Evolutionary conservation across 2,888 invertebrate genomes (phyloP), one percentile per base, ranked within the genome.

Genomic region (Blera fallax): DNA sequence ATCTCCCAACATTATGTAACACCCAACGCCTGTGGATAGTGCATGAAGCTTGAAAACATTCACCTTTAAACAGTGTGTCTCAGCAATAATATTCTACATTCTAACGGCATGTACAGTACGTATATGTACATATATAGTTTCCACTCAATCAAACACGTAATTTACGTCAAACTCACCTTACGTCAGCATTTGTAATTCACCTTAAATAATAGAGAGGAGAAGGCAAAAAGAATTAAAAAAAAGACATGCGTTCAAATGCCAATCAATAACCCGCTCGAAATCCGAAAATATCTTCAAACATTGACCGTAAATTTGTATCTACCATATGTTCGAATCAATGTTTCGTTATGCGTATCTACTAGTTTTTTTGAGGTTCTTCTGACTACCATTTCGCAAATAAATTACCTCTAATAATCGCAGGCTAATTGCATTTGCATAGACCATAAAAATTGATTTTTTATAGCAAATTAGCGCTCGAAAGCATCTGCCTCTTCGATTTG

Each of bases 401-500:
- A 65, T 48, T 27, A 11, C 11, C 2, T n/a, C 24, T 37, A 24
- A 74, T 62, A 84, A 80, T 52, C 52, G 56, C 27, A 34, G 58
- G 29, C 65, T 77, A 85, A 67, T 81, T 85, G 81, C 65, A 85
- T 85, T 70, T 80, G 70, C 84, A 85, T 85, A 65, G 60, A 76
- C 65, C 56, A 58, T 27, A 52, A 3, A 50, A 72, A 65, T 83
- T 60, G 69, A 70, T 85, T 81, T 21, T 45, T 29, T 14, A 60
- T 54, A 65, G 64, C 76, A 70, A 85, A 80, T 84, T 70, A 70
- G 50, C 32, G 11, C 7, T 18, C 34, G 7, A 43, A 37, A 64
- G 72, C 83, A 83, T 83, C 83, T 84, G 80, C 64, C 74, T 80
- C 43, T 45, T 58, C 27, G 64, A 69, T 67, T 58, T 40, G 18